Conservation (phyloP, 2,797 vertebrate species). For the Anabacerthia variegaticeps region DNA sequence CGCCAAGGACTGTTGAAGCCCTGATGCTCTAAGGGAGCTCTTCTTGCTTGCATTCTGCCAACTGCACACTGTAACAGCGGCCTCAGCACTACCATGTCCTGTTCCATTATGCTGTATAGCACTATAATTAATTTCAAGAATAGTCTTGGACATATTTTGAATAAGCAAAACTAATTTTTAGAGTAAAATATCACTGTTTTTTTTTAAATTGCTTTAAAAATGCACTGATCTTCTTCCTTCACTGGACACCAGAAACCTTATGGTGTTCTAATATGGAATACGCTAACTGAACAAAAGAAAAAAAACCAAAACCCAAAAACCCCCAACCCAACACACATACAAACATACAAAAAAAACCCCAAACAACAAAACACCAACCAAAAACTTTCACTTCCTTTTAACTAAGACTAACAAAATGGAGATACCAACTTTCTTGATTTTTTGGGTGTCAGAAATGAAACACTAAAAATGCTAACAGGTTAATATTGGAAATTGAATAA, state of each 20-base stretch:
- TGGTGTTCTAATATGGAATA: not conserved
- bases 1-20: not conserved
- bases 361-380: not conserved
- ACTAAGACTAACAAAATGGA: not conserved
- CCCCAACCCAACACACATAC: not conserved
- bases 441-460: not conserved
- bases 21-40: not conserved
- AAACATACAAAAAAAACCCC: too few species aligned
- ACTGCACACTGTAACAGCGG: not conserved
- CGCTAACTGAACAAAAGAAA: not conserved
- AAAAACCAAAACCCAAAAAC: not conserved
- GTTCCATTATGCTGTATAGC: not conserved
- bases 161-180: not conserved
- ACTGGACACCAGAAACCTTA: not conserved
- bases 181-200: rapidly evolving
- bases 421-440: not conserved
- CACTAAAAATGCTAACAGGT: not conserved
- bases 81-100: not conserved
- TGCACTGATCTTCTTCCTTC: not conserved
- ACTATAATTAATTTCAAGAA: not conserved
- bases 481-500: not conserved
- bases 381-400: not conserved
- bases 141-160: not conserved
- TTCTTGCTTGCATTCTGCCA: not conserved
- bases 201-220: not conserved